These are phyloP conservation scores for Euphonia xanthogaster DNA, from an alignment of 2,797 vertebrate species.

Conservation along the genomic window DNA sequence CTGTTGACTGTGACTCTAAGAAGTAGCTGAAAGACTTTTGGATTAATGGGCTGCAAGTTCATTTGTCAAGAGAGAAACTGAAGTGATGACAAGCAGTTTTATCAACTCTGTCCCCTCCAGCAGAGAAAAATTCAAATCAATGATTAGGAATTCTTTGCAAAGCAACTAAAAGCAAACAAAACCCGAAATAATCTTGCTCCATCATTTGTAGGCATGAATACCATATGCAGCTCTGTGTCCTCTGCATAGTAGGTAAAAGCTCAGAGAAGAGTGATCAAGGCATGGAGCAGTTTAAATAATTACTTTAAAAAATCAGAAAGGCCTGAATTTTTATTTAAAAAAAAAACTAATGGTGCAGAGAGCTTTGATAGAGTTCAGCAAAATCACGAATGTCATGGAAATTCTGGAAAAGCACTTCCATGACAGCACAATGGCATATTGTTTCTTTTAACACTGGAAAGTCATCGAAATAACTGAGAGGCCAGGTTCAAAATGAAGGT, in stretches of 20 bases:
- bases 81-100: neutral
- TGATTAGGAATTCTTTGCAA: neutral
- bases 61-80: neutral
- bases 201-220: neutral
- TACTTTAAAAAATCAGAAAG: accelerated
- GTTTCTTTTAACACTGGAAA: neutral
- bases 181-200: accelerated
- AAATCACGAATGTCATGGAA: neutral
- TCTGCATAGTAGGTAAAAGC: neutral
- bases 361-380: neutral
- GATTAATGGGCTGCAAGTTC: neutral
- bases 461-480: neutral
- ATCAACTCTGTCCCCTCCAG: neutral
- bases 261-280: neutral
- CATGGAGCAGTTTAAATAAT: neutral
- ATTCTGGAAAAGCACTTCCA: neutral
- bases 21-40: neutral
- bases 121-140: neutral
- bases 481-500: neutral
- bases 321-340: neutral
- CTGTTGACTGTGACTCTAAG: neutral
- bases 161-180: neutral
- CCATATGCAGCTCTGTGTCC: neutral
- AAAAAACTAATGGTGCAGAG: neutral
- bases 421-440: neutral